Evolutionary conservation across 2,888 invertebrate species (phyloP).

Genomic region (Amiota minor): DNA sequence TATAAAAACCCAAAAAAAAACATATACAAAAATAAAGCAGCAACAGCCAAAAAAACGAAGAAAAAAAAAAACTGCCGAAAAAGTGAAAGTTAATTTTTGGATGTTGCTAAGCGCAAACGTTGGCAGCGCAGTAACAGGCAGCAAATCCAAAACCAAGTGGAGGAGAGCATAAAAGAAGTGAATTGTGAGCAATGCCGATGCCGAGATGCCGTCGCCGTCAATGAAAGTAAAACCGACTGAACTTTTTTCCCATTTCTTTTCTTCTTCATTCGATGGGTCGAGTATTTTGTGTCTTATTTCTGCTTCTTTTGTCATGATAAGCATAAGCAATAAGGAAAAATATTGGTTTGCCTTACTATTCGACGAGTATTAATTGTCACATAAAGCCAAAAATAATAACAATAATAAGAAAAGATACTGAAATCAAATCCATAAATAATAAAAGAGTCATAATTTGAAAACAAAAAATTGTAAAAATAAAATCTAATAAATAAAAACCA

Average conservation of each 20-base stretch:
- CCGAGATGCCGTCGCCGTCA: constrained; percentile 48
- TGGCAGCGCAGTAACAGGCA: constrained; percentile 41
- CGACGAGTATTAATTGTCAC: neutral
- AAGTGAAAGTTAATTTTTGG: constrained; percentile 72
- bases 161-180: neutral
- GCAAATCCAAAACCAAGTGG: constrained; percentile 21
- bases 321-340: constrained; percentile 31
- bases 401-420: neutral
- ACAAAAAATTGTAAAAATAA: no score
- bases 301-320: constrained; percentile 23
- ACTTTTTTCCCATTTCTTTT: constrained; percentile 10
- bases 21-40: constrained; percentile 50
- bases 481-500: neutral
- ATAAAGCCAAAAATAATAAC: constrained; percentile 19
- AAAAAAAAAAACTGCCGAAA: constrained; percentile 71
- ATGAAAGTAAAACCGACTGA: constrained; percentile 68
- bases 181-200: constrained; percentile 20
- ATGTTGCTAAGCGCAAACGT: constrained; percentile 61
- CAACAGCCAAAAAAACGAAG: constrained; percentile 43
- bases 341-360: no score
- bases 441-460: neutral
- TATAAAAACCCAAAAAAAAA: constrained; percentile 40
- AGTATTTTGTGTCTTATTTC: constrained; percentile 42
- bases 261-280: neutral
- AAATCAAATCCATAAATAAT: neutral